Percentiles rank a stretch among this genome's conserved stretches.
These are phyloP conservation scores for Ruditapes philippinarum DNA, from an alignment of 1,140 invertebrate species.

Conservation along the genomic window DNA sequence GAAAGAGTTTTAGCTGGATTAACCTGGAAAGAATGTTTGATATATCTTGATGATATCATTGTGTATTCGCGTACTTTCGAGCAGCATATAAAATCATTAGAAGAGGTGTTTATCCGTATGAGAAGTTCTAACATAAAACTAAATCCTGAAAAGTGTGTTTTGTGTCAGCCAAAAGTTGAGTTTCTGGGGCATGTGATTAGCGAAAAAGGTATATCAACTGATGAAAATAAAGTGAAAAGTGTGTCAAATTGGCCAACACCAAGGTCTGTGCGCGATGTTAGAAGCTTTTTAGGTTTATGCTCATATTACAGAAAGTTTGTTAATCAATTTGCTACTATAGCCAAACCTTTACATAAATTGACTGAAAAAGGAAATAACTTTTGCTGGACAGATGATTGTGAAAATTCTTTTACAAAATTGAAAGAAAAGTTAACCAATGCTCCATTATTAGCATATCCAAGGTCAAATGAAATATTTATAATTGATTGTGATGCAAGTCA, in stretches of 20 bases:
- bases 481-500: conserved; percentile 58
- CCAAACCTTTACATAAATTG: background rate
- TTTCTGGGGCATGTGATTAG: conserved; percentile 10
- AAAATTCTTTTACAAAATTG: background rate
- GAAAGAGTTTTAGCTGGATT: conserved; percentile 60
- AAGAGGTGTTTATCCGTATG: background rate
- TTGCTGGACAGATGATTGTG: background rate
- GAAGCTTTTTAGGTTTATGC: too few species aligned
- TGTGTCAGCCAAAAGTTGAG: background rate
- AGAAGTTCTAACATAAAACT: background rate
- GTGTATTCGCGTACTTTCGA: background rate
- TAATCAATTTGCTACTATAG: background rate
- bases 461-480: conserved; percentile 79
- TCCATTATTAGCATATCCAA: conserved; percentile 65
- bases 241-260: background rate
- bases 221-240: background rate
- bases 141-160: conserved; percentile 6
- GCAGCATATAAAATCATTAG: background rate
- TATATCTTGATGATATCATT: conserved; percentile 1
- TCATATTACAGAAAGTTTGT: background rate
- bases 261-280: background rate
- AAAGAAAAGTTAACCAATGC: too few species aligned
- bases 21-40: background rate
- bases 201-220: conserved; percentile 4
- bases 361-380: background rate